Evolutionary conservation across 2,888 invertebrate genomes (phyloP).

Genomic region (Drosophila emarginata): DNA sequence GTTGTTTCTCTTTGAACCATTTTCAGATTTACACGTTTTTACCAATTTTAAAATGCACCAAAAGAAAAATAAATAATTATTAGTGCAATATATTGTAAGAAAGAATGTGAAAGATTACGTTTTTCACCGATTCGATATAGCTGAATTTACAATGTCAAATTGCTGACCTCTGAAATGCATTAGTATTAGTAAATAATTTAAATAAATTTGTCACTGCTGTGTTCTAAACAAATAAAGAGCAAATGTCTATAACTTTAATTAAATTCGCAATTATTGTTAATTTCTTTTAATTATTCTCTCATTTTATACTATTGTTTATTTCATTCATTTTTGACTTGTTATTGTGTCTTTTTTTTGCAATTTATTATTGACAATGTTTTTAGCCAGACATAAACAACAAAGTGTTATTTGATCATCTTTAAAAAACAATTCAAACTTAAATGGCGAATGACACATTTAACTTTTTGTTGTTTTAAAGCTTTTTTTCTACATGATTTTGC

Average conservation of each 20-base stretch:
- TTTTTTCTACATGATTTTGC: conserved; percentile 24
- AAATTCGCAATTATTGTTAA: not conserved
- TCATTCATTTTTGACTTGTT: conserved; percentile 1
- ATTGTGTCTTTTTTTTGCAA: not conserved
- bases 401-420: conserved; percentile 10
- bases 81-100: no score
- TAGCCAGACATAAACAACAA: conserved; percentile 32
- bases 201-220: not conserved
- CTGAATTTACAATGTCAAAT: no score
- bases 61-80: no score
- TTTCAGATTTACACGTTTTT: no score
- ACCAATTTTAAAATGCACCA: no score
- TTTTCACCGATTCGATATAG: no score
- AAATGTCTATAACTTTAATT: not conserved
- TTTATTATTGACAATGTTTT: conserved; percentile 31
- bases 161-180: no score
- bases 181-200: no score
- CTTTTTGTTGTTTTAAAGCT: not conserved
- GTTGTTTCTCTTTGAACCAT: no score
- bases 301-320: conserved; percentile 32
- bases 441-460: conserved; percentile 41
- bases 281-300: conserved; percentile 20
- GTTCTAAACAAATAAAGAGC: not conserved
- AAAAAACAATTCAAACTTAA: conserved; percentile 25
- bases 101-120: no score